Evolutionary conservation across 2,797 vertebrate species (phyloP).

Genomic region (Meda fulgida): DNA sequence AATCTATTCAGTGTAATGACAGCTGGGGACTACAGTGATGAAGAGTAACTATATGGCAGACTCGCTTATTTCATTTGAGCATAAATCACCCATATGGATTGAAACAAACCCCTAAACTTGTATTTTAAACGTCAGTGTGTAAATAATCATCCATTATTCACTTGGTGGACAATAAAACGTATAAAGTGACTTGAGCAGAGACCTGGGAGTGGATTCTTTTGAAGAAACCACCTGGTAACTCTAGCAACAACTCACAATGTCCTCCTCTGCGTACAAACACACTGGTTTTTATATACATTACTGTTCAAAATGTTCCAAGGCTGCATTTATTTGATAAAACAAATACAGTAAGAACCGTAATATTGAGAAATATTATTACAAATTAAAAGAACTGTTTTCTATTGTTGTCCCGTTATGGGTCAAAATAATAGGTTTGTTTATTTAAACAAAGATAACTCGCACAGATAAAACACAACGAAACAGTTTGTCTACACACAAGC

Average conservation of each 20-base stretch:
- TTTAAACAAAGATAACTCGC: background rate
- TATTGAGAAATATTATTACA: background rate
- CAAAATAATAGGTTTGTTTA: background rate
- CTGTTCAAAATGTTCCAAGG: background rate
- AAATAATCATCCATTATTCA: background rate
- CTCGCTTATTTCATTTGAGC: slow-evolving; percentile 1
- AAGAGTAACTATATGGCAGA: background rate
- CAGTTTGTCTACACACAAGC: background rate
- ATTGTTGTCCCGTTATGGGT: background rate
- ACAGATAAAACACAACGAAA: background rate
- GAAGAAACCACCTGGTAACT: background rate
- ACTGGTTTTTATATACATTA: background rate
- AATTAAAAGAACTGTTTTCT: background rate
- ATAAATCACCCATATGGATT: background rate
- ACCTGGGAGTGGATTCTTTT: background rate
- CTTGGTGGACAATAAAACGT: background rate
- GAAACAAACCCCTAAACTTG: background rate
- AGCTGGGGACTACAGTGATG: background rate
- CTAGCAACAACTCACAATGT: background rate
- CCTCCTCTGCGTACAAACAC: background rate
- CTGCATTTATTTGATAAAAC: background rate
- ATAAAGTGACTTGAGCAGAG: background rate
- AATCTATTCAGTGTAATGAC: slow-evolving; percentile 25
- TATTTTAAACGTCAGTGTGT: background rate
- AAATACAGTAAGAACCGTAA: background rate